Evolutionary conservation across 2,113 vertebrate species (phyloP).

Genomic region (Apus apus): DNA sequence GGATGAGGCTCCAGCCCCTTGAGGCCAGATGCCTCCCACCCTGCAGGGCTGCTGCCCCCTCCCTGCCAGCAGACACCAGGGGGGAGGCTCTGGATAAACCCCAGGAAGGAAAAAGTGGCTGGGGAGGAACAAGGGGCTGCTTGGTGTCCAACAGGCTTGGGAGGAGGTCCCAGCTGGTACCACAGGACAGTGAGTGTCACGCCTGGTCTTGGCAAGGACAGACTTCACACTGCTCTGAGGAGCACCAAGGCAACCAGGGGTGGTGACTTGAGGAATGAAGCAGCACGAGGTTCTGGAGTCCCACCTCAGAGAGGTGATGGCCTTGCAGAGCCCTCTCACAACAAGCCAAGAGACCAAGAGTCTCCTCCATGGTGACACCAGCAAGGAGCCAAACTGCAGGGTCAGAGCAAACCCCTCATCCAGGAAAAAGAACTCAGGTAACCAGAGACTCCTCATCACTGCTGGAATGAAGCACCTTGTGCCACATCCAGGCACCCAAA

Average conservation of each 20-base stretch:
- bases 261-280: neutral
- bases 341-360: neutral
- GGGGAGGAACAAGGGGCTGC: neutral
- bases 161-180: neutral
- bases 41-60: neutral
- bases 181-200: rapidly evolving
- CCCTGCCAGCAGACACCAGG: rapidly evolving
- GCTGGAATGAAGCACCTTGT: neutral
- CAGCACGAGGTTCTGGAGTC: neutral
- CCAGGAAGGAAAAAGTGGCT: neutral
- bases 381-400: neutral
- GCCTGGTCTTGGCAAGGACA: neutral
- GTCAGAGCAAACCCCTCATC: rapidly evolving
- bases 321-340: neutral
- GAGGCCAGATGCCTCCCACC: neutral
- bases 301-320: rapidly evolving
- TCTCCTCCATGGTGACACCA: neutral
- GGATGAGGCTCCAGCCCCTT: neutral
- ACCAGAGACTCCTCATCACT: rapidly evolving
- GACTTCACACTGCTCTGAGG: neutral
- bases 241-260: rapidly evolving
- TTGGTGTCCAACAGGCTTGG: neutral
- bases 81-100: rapidly evolving
- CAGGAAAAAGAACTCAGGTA: neutral
- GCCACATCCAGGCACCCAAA: neutral